Percentiles rank a stretch among this genome's conserved stretches.
Conservation (phyloP, 2,888 invertebrate species). For the Iphiclides podalirius region DNA sequence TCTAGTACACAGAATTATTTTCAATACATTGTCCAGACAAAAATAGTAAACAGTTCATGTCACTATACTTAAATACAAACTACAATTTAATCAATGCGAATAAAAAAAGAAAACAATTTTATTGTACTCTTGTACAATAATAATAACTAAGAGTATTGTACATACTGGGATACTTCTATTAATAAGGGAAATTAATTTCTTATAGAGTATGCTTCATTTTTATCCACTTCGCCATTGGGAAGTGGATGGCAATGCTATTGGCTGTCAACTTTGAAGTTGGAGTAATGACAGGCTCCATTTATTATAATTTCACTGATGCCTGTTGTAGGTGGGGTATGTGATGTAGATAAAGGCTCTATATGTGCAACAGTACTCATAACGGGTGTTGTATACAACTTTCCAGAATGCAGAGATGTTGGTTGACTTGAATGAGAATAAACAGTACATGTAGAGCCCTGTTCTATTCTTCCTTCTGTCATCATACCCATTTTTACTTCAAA, state of each 20-base stretch:
- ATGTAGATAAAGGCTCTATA: conserved; percentile 37
- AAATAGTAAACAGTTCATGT: too few relatives aligned
- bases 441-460: conserved; percentile 46
- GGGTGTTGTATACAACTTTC: conserved; percentile 55
- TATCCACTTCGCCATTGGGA: conserved; percentile 61
- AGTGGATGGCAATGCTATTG: conserved; percentile 69
- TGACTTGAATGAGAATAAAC: conserved; percentile 48
- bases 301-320: conserved; percentile 69
- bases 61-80: too few relatives aligned
- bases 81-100: too few relatives aligned
- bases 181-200: conserved; percentile 28
- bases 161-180: too few relatives aligned
- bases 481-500: conserved; percentile 82
- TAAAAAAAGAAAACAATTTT: too few relatives aligned
- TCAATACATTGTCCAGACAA: too few relatives aligned
- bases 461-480: conserved; percentile 57
- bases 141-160: too few relatives aligned
- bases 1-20: too few relatives aligned
- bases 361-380: conserved; percentile 39
- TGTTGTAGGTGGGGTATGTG: conserved; percentile 52
- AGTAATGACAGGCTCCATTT: conserved; percentile 62
- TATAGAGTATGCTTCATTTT: conserved; percentile 43
- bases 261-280: conserved; percentile 67
- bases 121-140: too few relatives aligned
- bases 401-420: conserved; percentile 44